phyloP scores from a whole-genome alignment of 2,888 invertebrate genomes.

The Calephelis perditalis region DNA sequence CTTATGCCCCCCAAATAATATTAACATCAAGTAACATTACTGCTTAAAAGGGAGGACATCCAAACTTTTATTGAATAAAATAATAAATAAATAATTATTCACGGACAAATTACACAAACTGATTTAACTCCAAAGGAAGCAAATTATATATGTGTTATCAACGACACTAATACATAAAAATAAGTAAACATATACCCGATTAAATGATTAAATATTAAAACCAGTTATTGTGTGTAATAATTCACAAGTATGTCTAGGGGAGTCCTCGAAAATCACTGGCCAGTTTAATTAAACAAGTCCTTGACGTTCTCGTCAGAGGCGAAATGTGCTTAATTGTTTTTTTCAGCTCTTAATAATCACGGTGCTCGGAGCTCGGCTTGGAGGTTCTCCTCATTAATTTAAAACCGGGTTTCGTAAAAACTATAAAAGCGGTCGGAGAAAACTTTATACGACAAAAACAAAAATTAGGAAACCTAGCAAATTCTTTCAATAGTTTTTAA shows the following conservation, averaged over 20 bases:
- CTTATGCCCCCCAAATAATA: too few relatives aligned
- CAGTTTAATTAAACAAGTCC: slow-evolving; percentile 54
- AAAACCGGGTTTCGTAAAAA: slow-evolving; percentile 40
- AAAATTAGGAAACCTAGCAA: not conserved
- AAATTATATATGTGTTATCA: too few relatives aligned
- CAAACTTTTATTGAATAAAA: too few relatives aligned
- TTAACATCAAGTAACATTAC: too few relatives aligned
- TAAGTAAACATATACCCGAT: too few relatives aligned
- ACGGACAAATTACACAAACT: too few relatives aligned
- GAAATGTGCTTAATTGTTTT: slow-evolving; percentile 46
- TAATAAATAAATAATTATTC: too few relatives aligned
- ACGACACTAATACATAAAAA: too few relatives aligned
- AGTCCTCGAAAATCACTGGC: slow-evolving; percentile 35
- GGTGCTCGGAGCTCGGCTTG: slow-evolving; percentile 35
- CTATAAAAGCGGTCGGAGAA: slow-evolving; percentile 31
- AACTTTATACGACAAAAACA: slow-evolving; percentile 28
- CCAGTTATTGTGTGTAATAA: not conserved
- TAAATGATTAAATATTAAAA: not conserved
- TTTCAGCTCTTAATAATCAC: slow-evolving; percentile 48
- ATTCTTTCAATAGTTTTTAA: not conserved
- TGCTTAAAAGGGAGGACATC: too few relatives aligned
- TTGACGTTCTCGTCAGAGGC: slow-evolving; percentile 39
- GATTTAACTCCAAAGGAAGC: too few relatives aligned
- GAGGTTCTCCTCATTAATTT: slow-evolving; percentile 49
- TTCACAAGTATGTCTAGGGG: slow-evolving; percentile 14